Percentiles rank a stretch among this genome's conserved stretches.
Evolutionary conservation across 2,888 invertebrate species (phyloP).

Genomic region (Silvanus unidentatus): DNA sequence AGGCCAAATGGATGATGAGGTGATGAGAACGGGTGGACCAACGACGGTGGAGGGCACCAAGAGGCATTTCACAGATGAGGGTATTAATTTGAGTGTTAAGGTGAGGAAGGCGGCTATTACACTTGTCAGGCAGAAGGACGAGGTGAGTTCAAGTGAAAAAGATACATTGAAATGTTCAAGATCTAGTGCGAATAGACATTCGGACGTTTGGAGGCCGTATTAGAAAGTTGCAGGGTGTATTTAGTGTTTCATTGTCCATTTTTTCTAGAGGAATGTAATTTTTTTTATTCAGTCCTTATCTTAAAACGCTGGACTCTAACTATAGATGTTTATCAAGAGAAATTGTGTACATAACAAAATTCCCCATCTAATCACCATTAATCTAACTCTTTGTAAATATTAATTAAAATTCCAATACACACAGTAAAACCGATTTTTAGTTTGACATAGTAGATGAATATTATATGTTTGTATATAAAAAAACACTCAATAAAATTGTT

Average conservation of each 20-base stretch:
- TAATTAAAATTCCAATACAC: too few species aligned
- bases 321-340: too few species aligned
- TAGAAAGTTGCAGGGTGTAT: too few species aligned
- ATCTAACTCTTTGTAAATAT: too few species aligned
- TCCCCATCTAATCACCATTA: too few species aligned
- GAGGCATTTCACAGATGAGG: conserved; percentile 25
- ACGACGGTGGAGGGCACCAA: conserved; percentile 7
- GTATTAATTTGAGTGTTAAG: conserved; percentile 40
- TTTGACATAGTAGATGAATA: too few species aligned
- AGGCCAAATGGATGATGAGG: conserved; percentile 13
- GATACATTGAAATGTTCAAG: conserved; percentile 41
- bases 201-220: conserved; percentile 78
- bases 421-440: too few species aligned
- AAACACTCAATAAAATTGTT: conserved; percentile 1
- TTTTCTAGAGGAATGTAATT: too few species aligned
- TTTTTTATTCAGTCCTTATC: too few species aligned
- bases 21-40: conserved; percentile 7
- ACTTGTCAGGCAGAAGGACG: conserved; percentile 42
- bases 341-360: too few species aligned
- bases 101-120: conserved; percentile 41
- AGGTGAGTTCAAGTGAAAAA: conserved; percentile 43
- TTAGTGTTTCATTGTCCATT: too few species aligned
- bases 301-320: too few species aligned
- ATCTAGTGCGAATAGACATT: conserved; percentile 45
- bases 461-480: conserved; percentile 1